These are phyloP conservation scores for Macrobrachium nipponense DNA, from an alignment of 1,140 invertebrate species.

Conservation along the genomic window DNA sequence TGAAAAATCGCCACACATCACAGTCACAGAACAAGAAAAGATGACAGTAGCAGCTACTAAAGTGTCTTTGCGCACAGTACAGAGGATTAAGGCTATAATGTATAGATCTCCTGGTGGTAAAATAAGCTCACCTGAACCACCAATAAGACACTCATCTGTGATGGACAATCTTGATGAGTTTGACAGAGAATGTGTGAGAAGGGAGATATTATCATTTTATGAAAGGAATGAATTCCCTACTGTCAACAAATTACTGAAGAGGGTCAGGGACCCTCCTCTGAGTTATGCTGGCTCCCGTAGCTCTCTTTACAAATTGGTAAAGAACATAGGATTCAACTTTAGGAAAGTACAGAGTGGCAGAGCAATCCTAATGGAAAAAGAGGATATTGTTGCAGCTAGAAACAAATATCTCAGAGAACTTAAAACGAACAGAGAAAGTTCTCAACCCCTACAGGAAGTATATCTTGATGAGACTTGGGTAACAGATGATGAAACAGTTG, in stretches of 20 bases:
- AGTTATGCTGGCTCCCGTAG: not conserved
- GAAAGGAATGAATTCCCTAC: conserved; percentile 4
- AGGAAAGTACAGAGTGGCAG: conserved; percentile 19
- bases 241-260: not conserved
- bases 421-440: conserved; percentile 1
- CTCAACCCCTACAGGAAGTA: not conserved
- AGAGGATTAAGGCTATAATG: too few species aligned
- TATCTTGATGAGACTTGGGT: conserved; percentile 33
- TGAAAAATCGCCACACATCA: too few species aligned
- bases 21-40: too few species aligned
- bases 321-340: not conserved
- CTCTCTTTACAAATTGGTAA: not conserved
- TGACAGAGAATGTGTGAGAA: not conserved
- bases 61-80: too few species aligned
- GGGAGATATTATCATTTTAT: not conserved
- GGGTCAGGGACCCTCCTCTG: not conserved
- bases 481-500: not conserved
- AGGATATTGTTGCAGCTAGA: conserved; percentile 11
- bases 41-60: too few species aligned
- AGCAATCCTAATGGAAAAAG: conserved; percentile 18
- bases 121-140: too few species aligned
- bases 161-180: too few species aligned
- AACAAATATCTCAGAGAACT: conserved; percentile 28
- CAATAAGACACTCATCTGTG: too few species aligned
- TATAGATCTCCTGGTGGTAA: too few species aligned